Conservation (phyloP, 2,797 vertebrate species). For the Oreonectes daqikongensis region DNA sequence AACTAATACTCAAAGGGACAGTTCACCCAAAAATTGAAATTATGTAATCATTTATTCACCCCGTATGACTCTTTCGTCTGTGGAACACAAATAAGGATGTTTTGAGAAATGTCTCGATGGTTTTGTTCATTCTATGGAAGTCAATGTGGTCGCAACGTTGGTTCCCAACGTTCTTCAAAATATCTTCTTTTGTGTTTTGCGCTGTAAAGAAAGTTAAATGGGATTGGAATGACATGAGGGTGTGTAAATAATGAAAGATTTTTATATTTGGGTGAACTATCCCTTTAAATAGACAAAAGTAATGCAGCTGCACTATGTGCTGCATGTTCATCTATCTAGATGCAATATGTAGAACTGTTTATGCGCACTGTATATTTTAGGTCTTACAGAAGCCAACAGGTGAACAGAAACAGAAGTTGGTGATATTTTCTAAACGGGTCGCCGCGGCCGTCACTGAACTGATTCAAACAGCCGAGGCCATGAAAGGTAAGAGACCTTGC, state of each 20-base stretch:
- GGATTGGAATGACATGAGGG: too few species aligned
- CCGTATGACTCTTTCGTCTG: too few species aligned
- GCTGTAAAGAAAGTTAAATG: too few species aligned
- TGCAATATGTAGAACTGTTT: neutral
- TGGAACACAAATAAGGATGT: too few species aligned
- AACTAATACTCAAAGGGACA: neutral
- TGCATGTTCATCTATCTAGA: neutral
- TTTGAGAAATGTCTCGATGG: too few species aligned
- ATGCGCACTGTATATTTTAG: slow-evolving; percentile 63
- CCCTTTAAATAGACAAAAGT: neutral
- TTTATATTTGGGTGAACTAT: too few species aligned
- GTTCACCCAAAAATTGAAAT: too few species aligned
- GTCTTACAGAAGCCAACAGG: slow-evolving; percentile 86
- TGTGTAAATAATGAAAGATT: neutral
- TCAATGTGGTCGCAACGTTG: too few species aligned
- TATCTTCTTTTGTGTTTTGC: too few species aligned
- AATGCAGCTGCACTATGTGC: neutral
- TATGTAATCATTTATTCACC: too few species aligned
- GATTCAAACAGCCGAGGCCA: slow-evolving; percentile 91
- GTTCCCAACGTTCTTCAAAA: too few species aligned
- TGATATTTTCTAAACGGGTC: slow-evolving; percentile 86
- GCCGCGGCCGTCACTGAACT: slow-evolving; percentile 91
- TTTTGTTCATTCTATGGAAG: too few species aligned
- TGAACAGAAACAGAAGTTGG: slow-evolving; percentile 88
- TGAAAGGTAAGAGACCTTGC: slow-evolving; percentile 84